phyloP scores from a whole-genome alignment of 35 echinoderm and acorn worm species.

The Ophiothrix spiculata region DNA sequence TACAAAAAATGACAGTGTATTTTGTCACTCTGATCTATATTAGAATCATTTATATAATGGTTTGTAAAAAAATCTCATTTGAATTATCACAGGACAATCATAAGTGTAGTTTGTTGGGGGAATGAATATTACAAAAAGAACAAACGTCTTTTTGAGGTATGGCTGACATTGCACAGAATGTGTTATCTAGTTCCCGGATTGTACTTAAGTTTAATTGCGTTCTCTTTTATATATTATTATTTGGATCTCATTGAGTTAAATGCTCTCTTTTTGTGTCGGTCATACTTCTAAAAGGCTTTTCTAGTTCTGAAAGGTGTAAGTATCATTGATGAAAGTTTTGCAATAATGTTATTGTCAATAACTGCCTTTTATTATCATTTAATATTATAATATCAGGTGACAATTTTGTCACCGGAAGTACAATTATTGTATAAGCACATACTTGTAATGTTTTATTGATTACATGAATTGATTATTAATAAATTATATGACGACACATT shows the following conservation, averaged over 20 bases:
- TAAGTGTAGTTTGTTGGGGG: no score
- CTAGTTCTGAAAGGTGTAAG: background rate
- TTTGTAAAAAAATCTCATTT: no score
- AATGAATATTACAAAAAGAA: no score
- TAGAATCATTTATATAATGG: no score
- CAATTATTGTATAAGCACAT: constrained; percentile 3
- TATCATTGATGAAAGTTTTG: background rate
- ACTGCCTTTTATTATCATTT: background rate
- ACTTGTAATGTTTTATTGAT: background rate
- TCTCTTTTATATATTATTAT: background rate
- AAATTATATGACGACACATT: constrained; percentile 1
- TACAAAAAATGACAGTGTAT: no score
- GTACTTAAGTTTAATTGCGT: background rate
- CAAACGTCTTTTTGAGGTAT: no score
- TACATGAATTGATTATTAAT: background rate
- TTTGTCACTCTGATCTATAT: no score
- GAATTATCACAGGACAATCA: no score
- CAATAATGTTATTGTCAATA: background rate
- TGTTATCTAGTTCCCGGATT: background rate
- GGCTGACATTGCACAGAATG: background rate
- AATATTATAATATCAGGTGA: no score
- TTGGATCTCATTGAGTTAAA: no score
- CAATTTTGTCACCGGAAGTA: background rate
- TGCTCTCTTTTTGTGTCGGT: no score
- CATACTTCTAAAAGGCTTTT: no score